Base-by-base conservation (phyloP, 1,140 invertebrate genomes). In the Sycobia sp. region DNA sequence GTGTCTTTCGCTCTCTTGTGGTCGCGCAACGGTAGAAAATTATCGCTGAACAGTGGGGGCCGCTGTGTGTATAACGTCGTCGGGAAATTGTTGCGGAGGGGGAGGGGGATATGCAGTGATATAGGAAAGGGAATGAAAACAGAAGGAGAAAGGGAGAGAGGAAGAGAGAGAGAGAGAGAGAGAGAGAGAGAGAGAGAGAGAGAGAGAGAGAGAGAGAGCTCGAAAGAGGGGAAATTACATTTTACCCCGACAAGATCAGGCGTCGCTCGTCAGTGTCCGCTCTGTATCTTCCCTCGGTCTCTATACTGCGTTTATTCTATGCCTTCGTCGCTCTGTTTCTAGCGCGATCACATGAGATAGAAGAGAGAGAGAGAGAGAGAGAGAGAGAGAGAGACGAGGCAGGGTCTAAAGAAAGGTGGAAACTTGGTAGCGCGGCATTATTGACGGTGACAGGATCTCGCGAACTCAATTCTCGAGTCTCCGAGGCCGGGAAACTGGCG, bases 171-270 rank as follows among this genome's bases (percentile, higher is more conserved):
- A n/a, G n/a, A n/a, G n/a, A n/a, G n/a, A n/a, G n/a, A n/a, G n/a
- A n/a, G n/a, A n/a, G n/a, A n/a, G n/a, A n/a, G n/a, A n/a, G 27
- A 20, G 57, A 18, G 32, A 27, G 23, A 41, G 9, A 38, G 18
- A 47, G 20, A 27, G 18, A 23, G 41, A 47, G 16, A 7, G 53
- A 11, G 16, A 13, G 11, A 29, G 7, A 8, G 1, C 38, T 14
- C 25, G 16, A n/a, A 11, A 8, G 8, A 22, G 9, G 59, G 41
- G 50, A 62, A 62, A 62, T 54, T 55, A 39, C 50, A 62, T 54
- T 54, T 54, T 18, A 2, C 58, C 14, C n/a, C 0, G 50, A 46
- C n/a, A 36, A n/a, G 25, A n/a, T n/a, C 27, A 9, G 13, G 3
- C 29, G 56, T 43, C 34, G 57, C 22, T 51, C 57, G 57, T 51